Evolutionary conservation across 2,113 vertebrate species (phyloP), one percentile per base, ranked within the genome.

Genomic region (Sigmodon hispidus): DNA sequence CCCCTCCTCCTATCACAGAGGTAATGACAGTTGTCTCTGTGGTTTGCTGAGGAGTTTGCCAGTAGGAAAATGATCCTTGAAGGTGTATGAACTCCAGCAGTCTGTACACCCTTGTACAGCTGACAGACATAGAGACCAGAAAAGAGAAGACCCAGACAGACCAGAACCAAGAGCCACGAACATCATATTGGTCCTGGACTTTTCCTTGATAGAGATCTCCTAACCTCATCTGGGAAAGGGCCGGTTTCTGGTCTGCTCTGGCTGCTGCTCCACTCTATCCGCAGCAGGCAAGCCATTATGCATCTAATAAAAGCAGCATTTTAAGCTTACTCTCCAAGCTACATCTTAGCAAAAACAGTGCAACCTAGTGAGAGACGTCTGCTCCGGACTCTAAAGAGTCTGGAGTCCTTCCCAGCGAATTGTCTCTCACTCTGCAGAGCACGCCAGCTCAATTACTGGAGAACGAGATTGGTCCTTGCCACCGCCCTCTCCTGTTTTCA

Each of bases 291-390:
- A 91, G 48, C 72, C 63, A 10, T 15, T 89, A 26, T 21, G 69
- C 50, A 10, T 70, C n/a, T 88, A 55, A 72, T 4, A 29, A 91
- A 24, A 89, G 26, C 0, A n/a, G 57, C 12, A 26, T 81, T 88
- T 70, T 34, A 43, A 84, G 48, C 34, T 81, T 43, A 7, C 2
- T 34, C 91, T 91, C 19, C 21, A n/a, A n/a, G 85, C 13, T 1
- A 22, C 2, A n/a, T 59, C 22, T 86, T 48, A 57, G 9, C n/a
- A 50, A 19, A 0, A 4, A 31, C 0, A 0, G 59, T 2, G 43
- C 77, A 88, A 16, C 87, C 73, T 85, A 45, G 52, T 75, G 87
- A 59, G 87, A 70, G 87, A 5, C 26, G 72, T 72, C 87, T 80
- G 93, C 9, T 91, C 40, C 15, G 7, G 76, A 7, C 94, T 52